These are phyloP conservation scores for Lampris megalopsis DNA, from an alignment of 2,113 vertebrate genomes.

Conservation along the genomic window DNA sequence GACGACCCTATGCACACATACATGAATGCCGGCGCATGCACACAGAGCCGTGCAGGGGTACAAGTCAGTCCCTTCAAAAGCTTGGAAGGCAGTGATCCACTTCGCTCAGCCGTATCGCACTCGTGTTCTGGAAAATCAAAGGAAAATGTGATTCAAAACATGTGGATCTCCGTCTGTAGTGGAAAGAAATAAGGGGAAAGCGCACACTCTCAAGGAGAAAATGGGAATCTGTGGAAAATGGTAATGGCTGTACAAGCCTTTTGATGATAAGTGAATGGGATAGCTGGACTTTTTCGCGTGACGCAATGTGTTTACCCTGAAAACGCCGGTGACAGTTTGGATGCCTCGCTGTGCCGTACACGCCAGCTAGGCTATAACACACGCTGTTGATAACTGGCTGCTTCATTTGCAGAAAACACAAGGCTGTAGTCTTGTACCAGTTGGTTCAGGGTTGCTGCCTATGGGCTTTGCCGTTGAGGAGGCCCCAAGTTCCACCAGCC, in stretches of 20 bases:
- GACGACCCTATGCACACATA: too few species aligned
- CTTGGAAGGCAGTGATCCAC: constrained; percentile 32
- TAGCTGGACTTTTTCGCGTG: constrained; percentile 16
- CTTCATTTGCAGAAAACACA: too few species aligned
- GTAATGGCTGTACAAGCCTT: constrained; percentile 19
- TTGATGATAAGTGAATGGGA: constrained; percentile 58
- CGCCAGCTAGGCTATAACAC: not conserved
- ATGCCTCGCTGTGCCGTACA: not conserved
- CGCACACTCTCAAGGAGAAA: constrained; percentile 24
- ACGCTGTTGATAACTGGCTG: not conserved
- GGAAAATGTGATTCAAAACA: constrained; percentile 57
- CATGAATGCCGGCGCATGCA: too few species aligned
- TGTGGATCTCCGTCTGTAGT: constrained; percentile 44
- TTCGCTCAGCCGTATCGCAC: constrained; percentile 39
- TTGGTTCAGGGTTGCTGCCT: too few species aligned
- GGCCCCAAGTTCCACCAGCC: too few species aligned
- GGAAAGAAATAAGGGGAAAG: constrained; percentile 32
- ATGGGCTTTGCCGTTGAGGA: too few species aligned
- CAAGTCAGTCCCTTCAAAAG: not conserved
- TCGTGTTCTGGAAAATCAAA: constrained; percentile 56
- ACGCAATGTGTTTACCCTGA: constrained; percentile 27
- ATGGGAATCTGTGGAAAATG: constrained; percentile 17
- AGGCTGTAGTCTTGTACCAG: too few species aligned
- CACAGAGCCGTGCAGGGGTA: too few species aligned
- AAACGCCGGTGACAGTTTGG: not conserved